A percentile compares a stretch with the other conserved stretches of the same genome.
phyloP scores from a whole-genome alignment of 2,797 vertebrate species.

The Spinus pinus region DNA sequence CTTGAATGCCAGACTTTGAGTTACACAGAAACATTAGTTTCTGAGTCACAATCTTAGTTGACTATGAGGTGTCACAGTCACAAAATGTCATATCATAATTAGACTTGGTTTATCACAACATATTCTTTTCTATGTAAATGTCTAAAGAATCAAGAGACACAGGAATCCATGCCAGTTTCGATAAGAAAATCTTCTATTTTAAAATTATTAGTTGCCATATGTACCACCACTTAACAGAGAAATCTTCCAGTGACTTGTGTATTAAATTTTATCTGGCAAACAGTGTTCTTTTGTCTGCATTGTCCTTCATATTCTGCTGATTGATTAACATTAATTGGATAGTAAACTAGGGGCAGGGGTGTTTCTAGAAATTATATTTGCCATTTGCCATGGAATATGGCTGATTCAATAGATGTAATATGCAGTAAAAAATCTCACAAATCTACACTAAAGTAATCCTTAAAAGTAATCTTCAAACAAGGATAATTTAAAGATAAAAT shows the following conservation, averaged over 20 bases:
- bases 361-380: background rate
- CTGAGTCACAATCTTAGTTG: background rate
- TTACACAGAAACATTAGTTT: background rate
- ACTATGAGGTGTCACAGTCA: background rate
- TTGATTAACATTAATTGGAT: background rate
- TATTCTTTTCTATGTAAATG: background rate
- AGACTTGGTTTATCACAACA: background rate
- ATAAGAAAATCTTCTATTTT: background rate
- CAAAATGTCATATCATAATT: background rate
- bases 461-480: background rate
- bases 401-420: background rate
- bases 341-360: background rate
- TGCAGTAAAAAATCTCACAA: background rate
- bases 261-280: background rate
- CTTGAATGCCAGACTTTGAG: background rate
- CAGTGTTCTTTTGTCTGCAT: background rate
- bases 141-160: background rate
- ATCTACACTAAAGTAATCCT: background rate
- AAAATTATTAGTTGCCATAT: background rate
- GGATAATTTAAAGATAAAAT: background rate
- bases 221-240: background rate
- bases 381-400: background rate
- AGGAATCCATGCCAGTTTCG: background rate
- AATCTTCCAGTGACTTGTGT: background rate
- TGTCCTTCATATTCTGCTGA: background rate